A percentile compares a stretch with the other conserved stretches of the same genome.
phyloP scores from a whole-genome alignment of 2,888 invertebrate genomes.

The Pterostichus madidus region DNA sequence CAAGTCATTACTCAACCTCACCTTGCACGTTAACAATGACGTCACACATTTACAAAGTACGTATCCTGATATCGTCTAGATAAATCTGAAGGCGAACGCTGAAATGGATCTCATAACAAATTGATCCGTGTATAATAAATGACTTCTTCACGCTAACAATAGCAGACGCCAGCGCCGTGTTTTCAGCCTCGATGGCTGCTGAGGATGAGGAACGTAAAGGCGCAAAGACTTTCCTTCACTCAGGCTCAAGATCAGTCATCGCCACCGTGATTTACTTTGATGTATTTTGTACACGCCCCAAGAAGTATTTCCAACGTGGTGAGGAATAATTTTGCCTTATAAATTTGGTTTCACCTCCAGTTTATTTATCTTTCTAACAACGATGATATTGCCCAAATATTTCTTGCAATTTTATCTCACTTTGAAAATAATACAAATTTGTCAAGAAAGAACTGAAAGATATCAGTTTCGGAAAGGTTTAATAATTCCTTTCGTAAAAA shows the following conservation, averaged over 20 bases:
- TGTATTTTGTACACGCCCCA: conserved; percentile 39
- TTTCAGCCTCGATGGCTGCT: conserved; percentile 30
- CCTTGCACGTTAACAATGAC: conserved; percentile 39
- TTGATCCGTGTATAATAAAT: conserved; percentile 46
- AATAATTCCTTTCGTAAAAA: too few relatives aligned
- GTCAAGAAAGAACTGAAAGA: too few relatives aligned
- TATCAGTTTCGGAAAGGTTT: too few relatives aligned
- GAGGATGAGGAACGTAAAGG: background rate
- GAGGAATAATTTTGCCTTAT: background rate
- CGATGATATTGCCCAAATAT: background rate
- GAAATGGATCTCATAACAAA: conserved; percentile 44
- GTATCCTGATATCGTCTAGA: conserved; percentile 30
- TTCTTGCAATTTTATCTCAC: background rate
- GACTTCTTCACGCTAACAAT: conserved; percentile 42
- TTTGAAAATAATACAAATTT: too few relatives aligned
- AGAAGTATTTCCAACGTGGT: background rate
- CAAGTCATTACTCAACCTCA: conserved; percentile 25
- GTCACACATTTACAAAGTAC: conserved; percentile 48
- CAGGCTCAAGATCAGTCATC: conserved; percentile 30
- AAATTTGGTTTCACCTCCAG: background rate
- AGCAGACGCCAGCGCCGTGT: conserved; percentile 38
- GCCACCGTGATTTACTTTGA: conserved; percentile 41
- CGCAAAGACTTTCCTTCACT: conserved; percentile 16
- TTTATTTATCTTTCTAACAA: background rate
- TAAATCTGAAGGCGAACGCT: conserved; percentile 23